These are phyloP conservation scores for Oscheius sp. DNA, from an alignment of 2,888 invertebrate genomes.

Conservation along the genomic window DNA sequence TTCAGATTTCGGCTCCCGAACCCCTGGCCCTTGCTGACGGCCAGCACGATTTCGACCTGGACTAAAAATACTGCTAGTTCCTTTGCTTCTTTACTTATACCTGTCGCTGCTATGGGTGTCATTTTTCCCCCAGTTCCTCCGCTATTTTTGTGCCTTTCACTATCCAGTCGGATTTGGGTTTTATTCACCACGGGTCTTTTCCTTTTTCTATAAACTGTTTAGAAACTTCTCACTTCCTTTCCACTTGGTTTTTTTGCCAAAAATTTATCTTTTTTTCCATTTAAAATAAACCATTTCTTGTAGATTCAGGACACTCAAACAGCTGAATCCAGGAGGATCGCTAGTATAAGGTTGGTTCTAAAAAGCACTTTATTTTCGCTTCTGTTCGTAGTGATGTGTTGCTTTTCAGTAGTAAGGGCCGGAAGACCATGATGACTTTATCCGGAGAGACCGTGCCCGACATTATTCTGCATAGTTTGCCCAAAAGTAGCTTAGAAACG, in stretches of 20 bases:
- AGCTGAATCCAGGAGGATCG: neutral
- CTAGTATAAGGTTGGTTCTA: neutral
- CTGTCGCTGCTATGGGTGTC: neutral
- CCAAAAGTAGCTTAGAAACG: neutral
- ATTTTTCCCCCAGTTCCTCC: neutral
- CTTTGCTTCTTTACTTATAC: neutral
- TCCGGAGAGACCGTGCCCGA: neutral
- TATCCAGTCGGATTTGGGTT: neutral
- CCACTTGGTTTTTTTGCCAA: too few species aligned
- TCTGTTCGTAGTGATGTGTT: too few species aligned
- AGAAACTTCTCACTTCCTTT: neutral
- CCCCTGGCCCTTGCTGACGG: slow-evolving; percentile 30
- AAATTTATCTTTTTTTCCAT: too few species aligned
- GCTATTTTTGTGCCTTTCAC: neutral
- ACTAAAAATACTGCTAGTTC: neutral
- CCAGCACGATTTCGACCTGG: slow-evolving; percentile 36
- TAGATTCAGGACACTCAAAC: slow-evolving; percentile 2
- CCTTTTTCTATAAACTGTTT: neutral
- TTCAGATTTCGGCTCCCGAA: slow-evolving; percentile 16
- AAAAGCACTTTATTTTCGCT: too few species aligned
- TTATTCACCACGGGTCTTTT: neutral
- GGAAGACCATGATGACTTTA: neutral
- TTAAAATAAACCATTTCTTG: neutral
- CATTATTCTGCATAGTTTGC: neutral
- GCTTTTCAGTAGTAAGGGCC: too few species aligned